Percentiles rank a stretch among this genome's conserved stretches.
Evolutionary conservation across 2,113 vertebrate species (phyloP).

Genomic region (Murina feae): DNA sequence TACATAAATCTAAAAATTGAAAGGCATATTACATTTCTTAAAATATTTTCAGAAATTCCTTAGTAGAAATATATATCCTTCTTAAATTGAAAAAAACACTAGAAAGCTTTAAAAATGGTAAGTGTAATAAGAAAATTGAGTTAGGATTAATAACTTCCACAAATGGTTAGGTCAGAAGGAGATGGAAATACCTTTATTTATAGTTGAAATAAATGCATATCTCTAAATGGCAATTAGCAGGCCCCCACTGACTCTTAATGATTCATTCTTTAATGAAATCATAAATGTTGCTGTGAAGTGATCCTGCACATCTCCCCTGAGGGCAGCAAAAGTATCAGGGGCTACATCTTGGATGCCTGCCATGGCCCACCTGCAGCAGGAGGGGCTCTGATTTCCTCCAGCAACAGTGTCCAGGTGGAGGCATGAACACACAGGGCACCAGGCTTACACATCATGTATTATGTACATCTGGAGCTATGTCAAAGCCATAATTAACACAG

Average conservation of each 20-base stretch:
- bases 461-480: constrained; percentile 37
- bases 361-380: constrained; percentile 28
- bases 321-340: constrained; percentile 10
- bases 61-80: neutral
- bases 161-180: neutral
- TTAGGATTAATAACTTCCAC: neutral
- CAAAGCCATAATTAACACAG: constrained; percentile 48
- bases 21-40: neutral
- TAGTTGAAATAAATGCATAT: constrained; percentile 40
- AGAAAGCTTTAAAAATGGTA: neutral
- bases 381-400: neutral
- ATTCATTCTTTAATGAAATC: constrained; percentile 57
- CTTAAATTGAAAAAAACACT: constrained; percentile 30
- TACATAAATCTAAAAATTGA: neutral
- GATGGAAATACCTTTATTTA: neutral
- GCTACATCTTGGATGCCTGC: constrained; percentile 33
- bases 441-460: neutral
- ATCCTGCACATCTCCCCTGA: constrained; percentile 1
- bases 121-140: neutral
- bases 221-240: constrained; percentile 51
- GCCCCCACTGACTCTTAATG: neutral
- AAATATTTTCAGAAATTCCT: neutral
- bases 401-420: constrained; percentile 18
- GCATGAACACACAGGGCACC: neutral
- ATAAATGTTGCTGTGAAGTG: constrained; percentile 20